Evolutionary conservation across 1,140 invertebrate genomes (phyloP), one percentile per base, ranked within the genome.

Genomic region (Bombyx mori): DNA sequence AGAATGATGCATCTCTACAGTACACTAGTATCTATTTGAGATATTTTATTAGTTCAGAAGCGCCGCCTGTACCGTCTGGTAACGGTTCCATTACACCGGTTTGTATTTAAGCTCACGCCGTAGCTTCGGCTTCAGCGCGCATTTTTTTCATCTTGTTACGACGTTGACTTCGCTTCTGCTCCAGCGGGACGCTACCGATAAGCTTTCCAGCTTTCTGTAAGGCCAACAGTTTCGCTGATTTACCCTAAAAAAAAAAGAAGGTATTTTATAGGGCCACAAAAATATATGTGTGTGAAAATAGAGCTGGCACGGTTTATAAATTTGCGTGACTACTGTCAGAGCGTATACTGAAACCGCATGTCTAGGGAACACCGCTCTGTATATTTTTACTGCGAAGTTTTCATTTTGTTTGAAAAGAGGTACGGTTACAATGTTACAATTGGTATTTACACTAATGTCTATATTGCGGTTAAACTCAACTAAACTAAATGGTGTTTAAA

Each of bases 151-250:
- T 67, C 51, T 76, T 86, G 49, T 68, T 63, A 7, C 80, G 60
- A 0, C 83, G 62, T 2, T 77, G 73, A 53, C 78, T 83, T 0
- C 83, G 58, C 51, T 84, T 86, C 60, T 64, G 79, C 5, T 71
- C 69, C 6, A 71, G n/a, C 0, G 81, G 71, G 0, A 79, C 52
- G 43, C 83, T 86, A 9, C 83, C 83, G 0, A 76, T 62, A 9
- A 86, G 59, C 49, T 79, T 75, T 0, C 83, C 83, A 1, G 77
- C 75, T 55, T 81, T 82, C 55, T 81, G 77, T 8, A 86, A 46
- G 0, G 83, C 83, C 43, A 77, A 54, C 7, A 86, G 48, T 61
- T 86, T 86, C 0, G 83, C 83, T 47, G 81, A 68, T 53, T 83
- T 86, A 9, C 80, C 69, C 83, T 86, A 72, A 7, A 58, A 62